A percentile compares a stretch with the other conserved stretches of the same genome.
Evolutionary conservation across 2,888 invertebrate genomes (phyloP).

Genomic region (Synanthedon vespiformis): DNA sequence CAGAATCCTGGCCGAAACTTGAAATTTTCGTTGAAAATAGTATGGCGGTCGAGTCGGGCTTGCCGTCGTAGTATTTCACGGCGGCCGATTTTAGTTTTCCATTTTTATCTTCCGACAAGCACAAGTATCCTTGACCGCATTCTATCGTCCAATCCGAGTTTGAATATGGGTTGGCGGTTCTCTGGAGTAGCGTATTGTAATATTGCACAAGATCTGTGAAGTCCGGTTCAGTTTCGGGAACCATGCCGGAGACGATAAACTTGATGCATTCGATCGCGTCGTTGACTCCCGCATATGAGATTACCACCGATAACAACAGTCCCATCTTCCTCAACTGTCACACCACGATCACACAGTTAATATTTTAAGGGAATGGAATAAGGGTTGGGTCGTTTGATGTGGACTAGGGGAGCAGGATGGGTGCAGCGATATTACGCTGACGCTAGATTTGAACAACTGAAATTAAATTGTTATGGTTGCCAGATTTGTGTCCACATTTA

Average conservation of each 20-base stretch:
- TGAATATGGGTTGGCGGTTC: slow-evolving; percentile 30
- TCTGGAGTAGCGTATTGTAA: slow-evolving; percentile 45
- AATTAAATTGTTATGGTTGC: slow-evolving; percentile 63
- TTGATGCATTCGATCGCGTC: slow-evolving; percentile 74
- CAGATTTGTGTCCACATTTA: slow-evolving; percentile 63
- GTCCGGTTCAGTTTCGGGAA: slow-evolving; percentile 49
- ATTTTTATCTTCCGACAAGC: slow-evolving; percentile 44
- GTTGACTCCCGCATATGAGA: slow-evolving; percentile 80
- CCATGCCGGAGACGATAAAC: slow-evolving; percentile 56
- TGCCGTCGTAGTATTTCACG: slow-evolving; percentile 54
- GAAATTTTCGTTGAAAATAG: slow-evolving; percentile 67
- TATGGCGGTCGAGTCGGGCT: slow-evolving; percentile 50
- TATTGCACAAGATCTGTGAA: slow-evolving; percentile 50
- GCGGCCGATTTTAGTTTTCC: slow-evolving; percentile 47
- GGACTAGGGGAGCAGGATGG: slow-evolving; percentile 44
- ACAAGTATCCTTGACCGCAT: slow-evolving; percentile 57
- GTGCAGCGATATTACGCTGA: slow-evolving; percentile 56
- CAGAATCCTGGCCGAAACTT: slow-evolving; percentile 62
- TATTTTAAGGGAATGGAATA: slow-evolving; percentile 21
- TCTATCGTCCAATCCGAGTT: slow-evolving; percentile 42
- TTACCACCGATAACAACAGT: slow-evolving; percentile 78
- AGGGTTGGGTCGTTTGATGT: slow-evolving; percentile 25
- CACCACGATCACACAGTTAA: slow-evolving; percentile 6
- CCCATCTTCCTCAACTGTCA: slow-evolving; percentile 68
- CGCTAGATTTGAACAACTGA: slow-evolving; percentile 69